These are phyloP conservation scores for Sarotherodon lohbergeri DNA, from an alignment of 2,113 vertebrate species.

Conservation along the genomic window DNA sequence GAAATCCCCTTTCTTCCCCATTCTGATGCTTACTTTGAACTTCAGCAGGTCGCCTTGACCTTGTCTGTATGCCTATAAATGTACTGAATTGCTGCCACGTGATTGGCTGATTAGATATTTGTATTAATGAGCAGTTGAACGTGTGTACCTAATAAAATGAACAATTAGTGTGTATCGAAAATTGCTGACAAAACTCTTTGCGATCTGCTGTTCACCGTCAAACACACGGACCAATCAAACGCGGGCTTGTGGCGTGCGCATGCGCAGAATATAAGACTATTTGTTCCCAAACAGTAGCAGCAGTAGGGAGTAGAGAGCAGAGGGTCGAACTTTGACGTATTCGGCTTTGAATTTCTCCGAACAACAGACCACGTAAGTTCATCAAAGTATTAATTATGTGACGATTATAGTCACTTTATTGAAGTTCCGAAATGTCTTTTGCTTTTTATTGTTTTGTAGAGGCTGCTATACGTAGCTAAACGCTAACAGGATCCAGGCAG, in stretches of 20 bases:
- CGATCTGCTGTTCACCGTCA: not conserved
- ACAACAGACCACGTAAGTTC: constrained; percentile 21
- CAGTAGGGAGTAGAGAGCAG: not conserved
- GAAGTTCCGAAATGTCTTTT: fast-evolving
- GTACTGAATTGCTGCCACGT: not conserved
- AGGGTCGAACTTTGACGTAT: not conserved
- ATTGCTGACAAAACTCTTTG: not conserved
- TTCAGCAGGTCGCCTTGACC: not conserved
- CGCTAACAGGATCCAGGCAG: not conserved
- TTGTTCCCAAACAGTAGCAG: not conserved
- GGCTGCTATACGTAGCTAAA: not conserved
- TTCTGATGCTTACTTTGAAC: not conserved
- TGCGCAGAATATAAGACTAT: constrained; percentile 16
- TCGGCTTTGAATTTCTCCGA: not conserved
- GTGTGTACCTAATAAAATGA: not conserved
- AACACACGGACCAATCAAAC: constrained; percentile 15
- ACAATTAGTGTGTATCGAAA: not conserved
- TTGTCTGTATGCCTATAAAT: not conserved
- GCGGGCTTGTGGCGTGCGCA: not conserved
- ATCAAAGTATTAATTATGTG: not conserved
- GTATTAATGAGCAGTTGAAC: not conserved
- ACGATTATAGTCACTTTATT: not conserved
- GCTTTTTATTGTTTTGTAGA: not conserved
- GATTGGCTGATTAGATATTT: not conserved
- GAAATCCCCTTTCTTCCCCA: not conserved